Evolutionary conservation across 2,113 vertebrate species (phyloP), one percentile per base, ranked within the genome.

Genomic region (Rallus limicola): DNA sequence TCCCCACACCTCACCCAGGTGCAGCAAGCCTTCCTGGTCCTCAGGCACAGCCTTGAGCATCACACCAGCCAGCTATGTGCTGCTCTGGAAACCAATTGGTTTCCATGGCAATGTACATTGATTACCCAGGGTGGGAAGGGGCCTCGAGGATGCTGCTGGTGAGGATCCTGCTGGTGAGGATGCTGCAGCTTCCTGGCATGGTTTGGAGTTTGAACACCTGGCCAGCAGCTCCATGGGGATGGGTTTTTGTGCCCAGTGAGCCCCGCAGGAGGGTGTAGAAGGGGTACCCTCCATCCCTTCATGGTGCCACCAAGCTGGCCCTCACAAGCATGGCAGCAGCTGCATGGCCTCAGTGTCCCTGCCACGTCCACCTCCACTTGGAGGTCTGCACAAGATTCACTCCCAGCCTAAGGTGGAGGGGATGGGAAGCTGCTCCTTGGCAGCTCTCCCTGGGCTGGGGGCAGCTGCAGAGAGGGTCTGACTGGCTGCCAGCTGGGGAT

Each of bases 41-140:
- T 74, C 72, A 1, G 1, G 71, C 85, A 40, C 75, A 93, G 67
- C 92, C 79, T 80, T 19, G 67, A 96, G 88, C 67, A 42, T 92
- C 29, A 6, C 82, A 85, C 42, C 71, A 88, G 71, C 38, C 44
- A 46, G 13, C 59, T 68, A 13, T 7, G 28, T 38, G 68, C 77
- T 71, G 76, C 67, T 56, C 79, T 94, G 92, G 71, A 94, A 40
- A 59, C 36, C 14, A 40, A 89, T 80, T 16, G 55, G 92, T 97
- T 97, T 93, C 96, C 95, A 94, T 94, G 91, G 92, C 86, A 92
- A 53, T 94, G 3, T 64, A 86, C 86, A 92, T 91, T 10, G 10
- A 86, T 90, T 69, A 36, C 17, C 17, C 1, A 0, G 68, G 34
- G 38, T 65, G 78, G 44, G 65, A 94, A 86, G 65, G 46, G 75